phyloP scores from a whole-genome alignment of 2,888 invertebrate species.

The Drosophila differens region DNA sequence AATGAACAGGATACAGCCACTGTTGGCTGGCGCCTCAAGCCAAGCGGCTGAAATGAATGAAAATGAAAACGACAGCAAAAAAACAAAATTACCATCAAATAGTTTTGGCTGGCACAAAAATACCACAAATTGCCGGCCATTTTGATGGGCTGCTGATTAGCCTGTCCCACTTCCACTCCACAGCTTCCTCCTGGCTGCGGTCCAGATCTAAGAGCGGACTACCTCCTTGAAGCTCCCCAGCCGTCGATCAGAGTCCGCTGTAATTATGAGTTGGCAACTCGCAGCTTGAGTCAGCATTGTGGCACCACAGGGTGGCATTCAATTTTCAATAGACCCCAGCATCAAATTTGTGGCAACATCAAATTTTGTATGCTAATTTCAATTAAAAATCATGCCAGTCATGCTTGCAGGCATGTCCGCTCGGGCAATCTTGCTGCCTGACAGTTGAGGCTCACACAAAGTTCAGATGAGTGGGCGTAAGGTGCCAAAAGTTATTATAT shows the following conservation, averaged over 20 bases:
- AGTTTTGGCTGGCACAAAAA: conserved; percentile 37
- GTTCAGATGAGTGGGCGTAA: conserved; percentile 45
- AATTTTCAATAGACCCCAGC: conserved; percentile 24
- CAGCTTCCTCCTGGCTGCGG: conserved; percentile 6
- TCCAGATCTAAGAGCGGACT: conserved; percentile 21
- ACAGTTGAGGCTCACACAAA: conserved; percentile 11
- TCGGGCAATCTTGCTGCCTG: neutral
- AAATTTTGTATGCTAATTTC: conserved; percentile 70
- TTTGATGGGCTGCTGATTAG: conserved; percentile 51
- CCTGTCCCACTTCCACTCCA: neutral
- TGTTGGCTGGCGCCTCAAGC: conserved; percentile 4
- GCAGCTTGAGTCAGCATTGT: conserved; percentile 32
- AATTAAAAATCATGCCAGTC: conserved; percentile 63
- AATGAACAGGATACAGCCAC: conserved; percentile 6
- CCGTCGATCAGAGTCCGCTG: conserved; percentile 20
- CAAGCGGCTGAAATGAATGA: conserved; percentile 6
- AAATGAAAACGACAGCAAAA: conserved; percentile 16
- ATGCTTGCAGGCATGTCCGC: conserved; percentile 10
- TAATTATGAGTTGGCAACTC: conserved; percentile 59
- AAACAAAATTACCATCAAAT: conserved; percentile 40
- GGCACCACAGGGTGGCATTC: conserved; percentile 37
- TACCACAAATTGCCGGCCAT: conserved; percentile 23
- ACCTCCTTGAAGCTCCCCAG: neutral
- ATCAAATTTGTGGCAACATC: conserved; percentile 52
- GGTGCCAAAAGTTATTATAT: conserved; percentile 24